Conservation (phyloP, 2,797 vertebrate species). For the Phoxinus dragarum region DNA sequence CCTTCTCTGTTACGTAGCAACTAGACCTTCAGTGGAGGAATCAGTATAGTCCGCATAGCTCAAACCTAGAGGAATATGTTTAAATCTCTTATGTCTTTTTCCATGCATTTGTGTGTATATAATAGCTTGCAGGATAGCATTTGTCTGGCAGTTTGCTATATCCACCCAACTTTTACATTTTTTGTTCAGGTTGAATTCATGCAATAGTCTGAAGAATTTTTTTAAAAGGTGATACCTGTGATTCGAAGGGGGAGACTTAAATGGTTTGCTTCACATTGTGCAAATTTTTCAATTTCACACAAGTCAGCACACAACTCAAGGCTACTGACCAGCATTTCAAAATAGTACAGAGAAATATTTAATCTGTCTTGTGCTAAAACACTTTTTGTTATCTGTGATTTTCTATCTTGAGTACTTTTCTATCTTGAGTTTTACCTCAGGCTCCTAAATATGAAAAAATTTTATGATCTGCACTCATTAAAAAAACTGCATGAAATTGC, state of each 20-base stretch:
- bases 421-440: slow-evolving; percentile 20
- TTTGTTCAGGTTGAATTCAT: slow-evolving; percentile 12
- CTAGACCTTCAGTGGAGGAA: slow-evolving; percentile 69
- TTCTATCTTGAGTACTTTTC: slow-evolving; percentile 47
- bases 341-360: slow-evolving; percentile 54
- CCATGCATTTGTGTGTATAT: neutral
- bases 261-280: slow-evolving; percentile 41
- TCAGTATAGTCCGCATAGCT: slow-evolving; percentile 68
- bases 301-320: slow-evolving; percentile 49
- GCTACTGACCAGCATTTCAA: slow-evolving; percentile 48
- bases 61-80: slow-evolving; percentile 22
- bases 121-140: neutral
- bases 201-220: slow-evolving; percentile 5
- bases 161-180: slow-evolving; percentile 8
- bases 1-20: slow-evolving; percentile 77
- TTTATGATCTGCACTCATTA: neutral
- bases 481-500: neutral
- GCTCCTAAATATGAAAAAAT: neutral
- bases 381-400: slow-evolving; percentile 52
- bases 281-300: slow-evolving; percentile 55
- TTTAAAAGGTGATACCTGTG: neutral
- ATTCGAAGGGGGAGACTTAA: slow-evolving; percentile 29
- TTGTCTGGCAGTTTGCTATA: slow-evolving; percentile 45
- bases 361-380: slow-evolving; percentile 45
- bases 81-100: neutral